These are phyloP conservation scores for Podargus strigoides DNA, from an alignment of 2,797 vertebrate genomes.

Conservation along the genomic window DNA sequence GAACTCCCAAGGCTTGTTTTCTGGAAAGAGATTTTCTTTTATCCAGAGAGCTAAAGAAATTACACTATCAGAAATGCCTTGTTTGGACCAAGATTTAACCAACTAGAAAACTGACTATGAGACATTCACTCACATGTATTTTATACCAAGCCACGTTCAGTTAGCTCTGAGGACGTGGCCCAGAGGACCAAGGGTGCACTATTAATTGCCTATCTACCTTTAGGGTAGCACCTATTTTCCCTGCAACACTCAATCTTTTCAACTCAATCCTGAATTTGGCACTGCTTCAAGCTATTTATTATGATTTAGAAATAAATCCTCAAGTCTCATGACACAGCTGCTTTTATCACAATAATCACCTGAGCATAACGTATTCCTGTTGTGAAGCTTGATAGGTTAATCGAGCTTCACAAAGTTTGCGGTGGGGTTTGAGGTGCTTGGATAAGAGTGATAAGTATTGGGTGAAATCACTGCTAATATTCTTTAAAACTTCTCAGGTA, in stretches of 20 bases:
- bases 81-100: not conserved
- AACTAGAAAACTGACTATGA: not conserved
- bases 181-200: not conserved
- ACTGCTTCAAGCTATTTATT: not conserved
- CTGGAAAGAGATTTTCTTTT: not conserved
- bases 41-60: not conserved
- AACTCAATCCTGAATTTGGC: not conserved
- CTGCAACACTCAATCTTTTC: not conserved
- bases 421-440: not conserved
- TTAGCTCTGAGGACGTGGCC: not conserved
- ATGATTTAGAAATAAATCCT: conserved; percentile 29
- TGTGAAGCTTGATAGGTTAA: conserved; percentile 18
- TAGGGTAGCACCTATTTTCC: not conserved
- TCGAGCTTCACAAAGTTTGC: not conserved
- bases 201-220: not conserved
- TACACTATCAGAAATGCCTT: not conserved
- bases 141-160: not conserved
- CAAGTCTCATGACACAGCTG: not conserved
- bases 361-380: not conserved
- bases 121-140: not conserved
- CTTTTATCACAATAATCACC: conserved; percentile 16
- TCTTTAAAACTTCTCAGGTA: not conserved
- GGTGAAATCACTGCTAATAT: not conserved
- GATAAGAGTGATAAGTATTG: not conserved
- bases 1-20: not conserved